A percentile compares a stretch with the other conserved stretches of the same genome.
These are phyloP conservation scores for Mohoua ochrocephala DNA, from an alignment of 2,113 vertebrate genomes.

Conservation along the genomic window DNA sequence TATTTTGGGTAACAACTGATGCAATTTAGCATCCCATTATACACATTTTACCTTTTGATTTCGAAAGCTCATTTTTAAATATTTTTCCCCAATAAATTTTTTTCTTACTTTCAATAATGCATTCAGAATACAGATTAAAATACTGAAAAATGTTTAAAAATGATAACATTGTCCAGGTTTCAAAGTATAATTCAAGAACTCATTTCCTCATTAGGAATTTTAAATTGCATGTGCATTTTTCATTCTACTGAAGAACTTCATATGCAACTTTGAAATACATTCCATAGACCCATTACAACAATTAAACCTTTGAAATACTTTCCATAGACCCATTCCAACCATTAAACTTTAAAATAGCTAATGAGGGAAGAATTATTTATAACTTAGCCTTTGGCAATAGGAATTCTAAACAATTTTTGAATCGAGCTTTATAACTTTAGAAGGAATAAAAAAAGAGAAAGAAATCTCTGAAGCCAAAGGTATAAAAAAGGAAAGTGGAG, in stretches of 20 bases:
- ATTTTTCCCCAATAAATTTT: neutral
- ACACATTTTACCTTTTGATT: neutral
- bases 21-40: neutral
- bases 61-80: neutral
- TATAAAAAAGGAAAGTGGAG: neutral
- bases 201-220: conserved; percentile 11
- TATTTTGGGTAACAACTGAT: neutral
- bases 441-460: neutral
- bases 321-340: conserved; percentile 52
- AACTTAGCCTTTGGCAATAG: conserved; percentile 60
- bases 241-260: conserved; percentile 1
- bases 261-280: conserved; percentile 36
- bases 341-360: conserved; percentile 55
- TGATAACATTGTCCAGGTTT: neutral
- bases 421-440: conserved; percentile 37
- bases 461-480: conserved; percentile 15
- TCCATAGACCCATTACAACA: conserved; percentile 48
- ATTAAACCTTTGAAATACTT: conserved; percentile 54
- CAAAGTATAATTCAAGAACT: neutral
- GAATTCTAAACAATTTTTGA: conserved; percentile 64
- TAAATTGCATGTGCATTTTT: neutral
- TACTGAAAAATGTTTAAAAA: neutral
- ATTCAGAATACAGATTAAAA: neutral
- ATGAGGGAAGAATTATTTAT: conserved; percentile 69
- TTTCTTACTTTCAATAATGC: neutral